Conservation (phyloP, 2,113 vertebrate species). For the Phoenicopterus ruber region DNA sequence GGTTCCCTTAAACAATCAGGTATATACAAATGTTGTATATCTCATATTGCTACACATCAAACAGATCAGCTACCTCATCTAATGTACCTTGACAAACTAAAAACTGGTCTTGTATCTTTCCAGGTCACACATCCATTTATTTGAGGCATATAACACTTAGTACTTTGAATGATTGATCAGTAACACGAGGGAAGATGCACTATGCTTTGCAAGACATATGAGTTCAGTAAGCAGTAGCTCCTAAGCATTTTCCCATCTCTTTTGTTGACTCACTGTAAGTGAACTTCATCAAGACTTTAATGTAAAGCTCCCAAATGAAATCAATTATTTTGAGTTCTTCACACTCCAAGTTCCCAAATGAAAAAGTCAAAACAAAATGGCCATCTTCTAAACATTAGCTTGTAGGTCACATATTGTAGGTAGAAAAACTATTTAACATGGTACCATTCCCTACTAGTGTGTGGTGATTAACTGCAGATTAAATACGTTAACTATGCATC, state of each 20-base stretch:
- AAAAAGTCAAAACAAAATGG: neutral
- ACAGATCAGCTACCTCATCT: neutral
- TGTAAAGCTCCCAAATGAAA: neutral
- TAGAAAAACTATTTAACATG: neutral
- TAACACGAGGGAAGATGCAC: neutral
- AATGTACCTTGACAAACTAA: neutral
- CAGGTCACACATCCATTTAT: neutral
- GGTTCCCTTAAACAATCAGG: neutral
- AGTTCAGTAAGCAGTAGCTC: neutral
- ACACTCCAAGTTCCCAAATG: neutral
- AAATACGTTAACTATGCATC: neutral
- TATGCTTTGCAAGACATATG: neutral
- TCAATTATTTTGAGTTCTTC: neutral
- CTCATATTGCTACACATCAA: neutral
- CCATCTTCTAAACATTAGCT: neutral
- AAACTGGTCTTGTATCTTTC: neutral
- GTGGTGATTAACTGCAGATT: neutral
- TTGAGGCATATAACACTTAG: neutral
- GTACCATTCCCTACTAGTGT: neutral
- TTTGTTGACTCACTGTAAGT: neutral
- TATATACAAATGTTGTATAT: neutral
- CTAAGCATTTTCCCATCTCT: neutral
- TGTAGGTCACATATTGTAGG: neutral
- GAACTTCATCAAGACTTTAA: neutral
- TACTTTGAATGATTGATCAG: neutral